Percentiles rank a stretch among this genome's conserved stretches.
Evolutionary conservation across 2,888 invertebrate genomes (phyloP).

Genomic region (Folsomia candida): DNA sequence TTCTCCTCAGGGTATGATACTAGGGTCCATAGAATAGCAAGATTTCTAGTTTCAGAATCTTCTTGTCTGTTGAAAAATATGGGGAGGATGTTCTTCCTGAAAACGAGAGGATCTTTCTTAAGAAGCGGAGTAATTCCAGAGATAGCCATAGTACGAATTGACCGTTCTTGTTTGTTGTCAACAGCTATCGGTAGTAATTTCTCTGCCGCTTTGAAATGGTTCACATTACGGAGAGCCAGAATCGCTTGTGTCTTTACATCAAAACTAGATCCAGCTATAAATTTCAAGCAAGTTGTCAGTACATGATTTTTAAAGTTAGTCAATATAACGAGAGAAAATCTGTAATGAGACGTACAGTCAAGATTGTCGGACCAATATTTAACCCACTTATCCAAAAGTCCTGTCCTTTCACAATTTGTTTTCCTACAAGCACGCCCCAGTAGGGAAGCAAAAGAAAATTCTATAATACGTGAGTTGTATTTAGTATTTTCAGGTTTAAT

Average conservation of each 20-base stretch:
- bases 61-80: slow-evolving; percentile 45
- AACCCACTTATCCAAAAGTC: slow-evolving; percentile 46
- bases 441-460: slow-evolving; percentile 47
- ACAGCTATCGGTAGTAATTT: slow-evolving; percentile 35
- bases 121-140: slow-evolving; percentile 41
- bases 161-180: slow-evolving; percentile 38
- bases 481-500: slow-evolving; percentile 25
- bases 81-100: slow-evolving; percentile 39
- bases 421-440: slow-evolving; percentile 44
- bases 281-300: background rate
- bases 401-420: slow-evolving; percentile 35
- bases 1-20: slow-evolving; percentile 25
- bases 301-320: no score
- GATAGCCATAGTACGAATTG: slow-evolving; percentile 45
- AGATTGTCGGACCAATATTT: slow-evolving; percentile 37
- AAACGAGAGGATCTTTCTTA: slow-evolving; percentile 29
- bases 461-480: slow-evolving; percentile 41
- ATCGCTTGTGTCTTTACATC: slow-evolving; percentile 48
- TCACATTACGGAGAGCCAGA: slow-evolving; percentile 39
- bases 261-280: slow-evolving; percentile 23
- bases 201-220: slow-evolving; percentile 34
- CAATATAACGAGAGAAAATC: no score
- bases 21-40: slow-evolving; percentile 36
- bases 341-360: no score
- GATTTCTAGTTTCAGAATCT: slow-evolving; percentile 43